phyloP scores from a whole-genome alignment of 2,113 vertebrate species.

The Tychaedon coryphoeus region DNA sequence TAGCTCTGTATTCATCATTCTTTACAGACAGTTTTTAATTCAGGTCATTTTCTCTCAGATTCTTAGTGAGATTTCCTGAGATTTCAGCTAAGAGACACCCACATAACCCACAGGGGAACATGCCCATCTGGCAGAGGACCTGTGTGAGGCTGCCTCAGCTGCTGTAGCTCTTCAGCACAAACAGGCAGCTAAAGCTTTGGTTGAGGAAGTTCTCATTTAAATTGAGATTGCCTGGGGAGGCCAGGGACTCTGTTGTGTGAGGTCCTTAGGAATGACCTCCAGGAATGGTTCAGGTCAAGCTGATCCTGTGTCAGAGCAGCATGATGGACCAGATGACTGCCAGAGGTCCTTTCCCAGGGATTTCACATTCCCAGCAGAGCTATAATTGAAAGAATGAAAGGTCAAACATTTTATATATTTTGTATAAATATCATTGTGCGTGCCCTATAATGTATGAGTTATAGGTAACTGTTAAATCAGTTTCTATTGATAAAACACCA shows the following conservation, averaged over 20 bases:
- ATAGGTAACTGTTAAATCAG: neutral
- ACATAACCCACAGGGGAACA: neutral
- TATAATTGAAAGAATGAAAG: neutral
- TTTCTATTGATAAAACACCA: neutral
- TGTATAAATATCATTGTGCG: neutral
- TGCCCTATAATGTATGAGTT: neutral
- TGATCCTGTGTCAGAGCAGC: neutral
- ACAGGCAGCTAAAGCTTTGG: neutral
- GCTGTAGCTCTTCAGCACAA: neutral
- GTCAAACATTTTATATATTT: neutral
- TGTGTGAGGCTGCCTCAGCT: neutral
- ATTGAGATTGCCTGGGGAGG: neutral
- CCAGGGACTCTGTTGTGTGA: accelerated
- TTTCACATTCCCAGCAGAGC: neutral
- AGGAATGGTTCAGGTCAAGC: neutral
- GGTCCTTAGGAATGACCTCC: neutral
- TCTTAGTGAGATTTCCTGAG: neutral
- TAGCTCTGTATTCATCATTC: neutral
- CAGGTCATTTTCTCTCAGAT: neutral
- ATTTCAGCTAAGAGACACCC: neutral
- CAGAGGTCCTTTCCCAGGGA: conserved; percentile 1
- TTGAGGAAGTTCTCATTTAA: conserved; percentile 21
- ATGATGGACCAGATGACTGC: neutral
- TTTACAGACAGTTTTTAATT: neutral
- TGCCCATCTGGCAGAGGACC: neutral